Base-by-base conservation (phyloP, 2,888 invertebrate species). In the Rhamnusium bicolor region DNA sequence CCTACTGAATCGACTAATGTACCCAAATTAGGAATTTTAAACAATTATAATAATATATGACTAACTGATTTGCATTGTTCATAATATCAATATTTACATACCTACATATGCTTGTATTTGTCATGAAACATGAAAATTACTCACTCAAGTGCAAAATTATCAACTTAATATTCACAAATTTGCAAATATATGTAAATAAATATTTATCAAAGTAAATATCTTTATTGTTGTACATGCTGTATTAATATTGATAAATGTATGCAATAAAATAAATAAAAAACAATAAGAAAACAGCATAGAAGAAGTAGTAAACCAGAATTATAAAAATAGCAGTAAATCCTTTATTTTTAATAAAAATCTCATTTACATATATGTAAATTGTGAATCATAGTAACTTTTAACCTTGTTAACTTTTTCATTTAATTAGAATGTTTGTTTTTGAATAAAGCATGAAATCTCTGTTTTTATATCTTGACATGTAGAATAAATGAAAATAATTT, bases 131-230 rank as follows among this genome's bases (percentile, higher is more conserved):
- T 24, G 27, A 7, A n/a, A 54, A 54, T 54, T 54, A 54, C 27
- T 24, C 27, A 54, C 21, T 24, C 24, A 54, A 27, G 10, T 14
- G 14, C 24, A 27, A n/a, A 1, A 21, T 27, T 5, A n/a, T n/a
- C 14, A 7, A 24, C 0, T 27, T 14, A n/a, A 27, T 54, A 54
- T 14, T 18, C 10, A 51, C n/a, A 27, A 14, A 14, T 54, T 54
- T 54, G 21, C 7, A 27, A n/a, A 32, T 32, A 12, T 21, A 19
- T 27, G 24, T 54, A 54, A 54, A 54, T 27, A 54, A 27, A 54
- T 27, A 10, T 54, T 54, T 54, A 24, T 27, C 27, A 54, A 54
- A 14, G 54, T 54, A 54, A 21, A 54, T n/a, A 54, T 14, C 40
- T 27, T 27, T 54, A 27, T 14, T 54, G 27, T 54, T 21, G 14